Percentiles rank a stretch among this genome's conserved stretches.
phyloP scores from a whole-genome alignment of 2,113 vertebrate species.

The Serilophus lunatus region DNA sequence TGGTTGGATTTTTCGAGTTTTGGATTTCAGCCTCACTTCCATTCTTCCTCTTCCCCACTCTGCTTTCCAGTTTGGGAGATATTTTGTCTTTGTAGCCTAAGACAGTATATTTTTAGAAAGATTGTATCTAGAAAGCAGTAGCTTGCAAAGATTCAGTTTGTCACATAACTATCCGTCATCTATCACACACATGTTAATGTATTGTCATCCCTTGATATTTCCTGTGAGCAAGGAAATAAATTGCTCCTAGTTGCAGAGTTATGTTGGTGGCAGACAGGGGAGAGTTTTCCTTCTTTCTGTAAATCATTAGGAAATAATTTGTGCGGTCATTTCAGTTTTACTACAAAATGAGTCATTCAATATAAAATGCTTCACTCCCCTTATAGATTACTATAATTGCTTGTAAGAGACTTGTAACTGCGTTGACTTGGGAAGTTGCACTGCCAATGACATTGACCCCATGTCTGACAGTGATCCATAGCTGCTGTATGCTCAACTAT shows the following conservation, averaged over 20 bases:
- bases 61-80: background rate
- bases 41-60: background rate
- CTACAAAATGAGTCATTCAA: background rate
- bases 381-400: background rate
- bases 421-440: background rate
- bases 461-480: background rate
- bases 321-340: background rate
- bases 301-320: background rate
- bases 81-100: background rate
- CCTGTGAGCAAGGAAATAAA: background rate
- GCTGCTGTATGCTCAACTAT: background rate
- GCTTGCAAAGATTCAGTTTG: background rate
- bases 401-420: background rate
- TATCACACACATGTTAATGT: background rate
- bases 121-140: background rate
- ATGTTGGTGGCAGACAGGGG: background rate
- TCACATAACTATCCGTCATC: background rate
- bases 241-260: background rate
- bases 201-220: background rate
- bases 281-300: background rate
- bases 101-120: background rate
- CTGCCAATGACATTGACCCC: background rate
- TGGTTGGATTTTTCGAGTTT: background rate
- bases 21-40: background rate
- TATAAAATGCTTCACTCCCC: background rate